Conservation (phyloP, 2,888 invertebrate genomes). For the Pogonocherus hispidulus region DNA sequence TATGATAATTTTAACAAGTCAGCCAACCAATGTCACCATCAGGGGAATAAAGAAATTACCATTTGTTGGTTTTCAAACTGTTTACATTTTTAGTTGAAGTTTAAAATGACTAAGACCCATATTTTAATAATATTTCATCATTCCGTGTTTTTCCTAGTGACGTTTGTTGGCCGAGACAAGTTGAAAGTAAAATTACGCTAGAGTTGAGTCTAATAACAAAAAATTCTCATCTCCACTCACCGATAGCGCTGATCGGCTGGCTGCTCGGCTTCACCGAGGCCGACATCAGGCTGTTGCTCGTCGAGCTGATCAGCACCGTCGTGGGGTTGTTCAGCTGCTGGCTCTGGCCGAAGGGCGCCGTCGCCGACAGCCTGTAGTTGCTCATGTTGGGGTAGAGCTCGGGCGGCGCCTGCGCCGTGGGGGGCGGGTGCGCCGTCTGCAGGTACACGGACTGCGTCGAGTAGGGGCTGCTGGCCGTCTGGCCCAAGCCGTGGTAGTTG, state of each 20-base stretch:
- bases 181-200: too few relatives aligned
- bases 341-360: conserved; percentile 82
- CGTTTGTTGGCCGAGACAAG: too few relatives aligned
- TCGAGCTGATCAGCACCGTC: conserved; percentile 89
- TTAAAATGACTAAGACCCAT: too few relatives aligned
- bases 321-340: conserved; percentile 88
- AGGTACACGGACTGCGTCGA: conserved; percentile 78
- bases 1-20: too few relatives aligned
- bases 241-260: conserved; percentile 85
- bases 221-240: conserved; percentile 63
- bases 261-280: conserved; percentile 87
- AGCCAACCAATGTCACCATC: too few relatives aligned
- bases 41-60: too few relatives aligned
- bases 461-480: conserved; percentile 71
- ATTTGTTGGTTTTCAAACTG: too few relatives aligned
- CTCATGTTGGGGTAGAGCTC: conserved; percentile 77
- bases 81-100: too few relatives aligned
- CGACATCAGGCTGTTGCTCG: conserved; percentile 90
- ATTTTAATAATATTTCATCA: too few relatives aligned
- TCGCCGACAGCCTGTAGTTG: conserved; percentile 68
- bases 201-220: too few relatives aligned
- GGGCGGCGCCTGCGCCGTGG: conserved; percentile 72
- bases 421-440: conserved; percentile 71
- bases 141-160: too few relatives aligned
- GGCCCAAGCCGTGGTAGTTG: conserved; percentile 72